A percentile compares a stretch with the other conserved stretches of the same genome.
phyloP scores from a whole-genome alignment of 2,888 invertebrate species.

The Camptogramma bilineatum region DNA sequence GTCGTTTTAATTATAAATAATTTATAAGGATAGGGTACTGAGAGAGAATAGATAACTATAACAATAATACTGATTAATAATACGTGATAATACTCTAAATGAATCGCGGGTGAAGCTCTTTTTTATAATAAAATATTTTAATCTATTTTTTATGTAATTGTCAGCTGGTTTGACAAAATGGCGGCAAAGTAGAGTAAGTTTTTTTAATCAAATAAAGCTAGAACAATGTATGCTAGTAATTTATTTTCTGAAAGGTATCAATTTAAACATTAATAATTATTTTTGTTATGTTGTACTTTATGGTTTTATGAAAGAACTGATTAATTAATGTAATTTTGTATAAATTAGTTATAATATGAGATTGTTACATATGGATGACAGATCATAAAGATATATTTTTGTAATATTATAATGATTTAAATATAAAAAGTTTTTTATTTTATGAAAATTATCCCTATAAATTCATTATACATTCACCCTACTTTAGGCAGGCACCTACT shows the following conservation, averaged over 20 bases:
- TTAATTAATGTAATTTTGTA: slow-evolving; percentile 46
- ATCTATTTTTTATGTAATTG: neutral
- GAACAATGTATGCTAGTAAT: slow-evolving; percentile 56
- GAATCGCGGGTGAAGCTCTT: neutral
- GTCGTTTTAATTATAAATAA: slow-evolving; percentile 15
- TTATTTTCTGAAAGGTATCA: slow-evolving; percentile 50
- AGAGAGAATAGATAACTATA: neutral
- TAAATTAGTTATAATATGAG: slow-evolving; percentile 44
- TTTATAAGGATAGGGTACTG: too few relatives aligned
- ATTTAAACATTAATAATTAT: slow-evolving; percentile 11
- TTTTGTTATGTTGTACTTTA: slow-evolving; percentile 5
- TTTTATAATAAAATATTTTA: neutral
- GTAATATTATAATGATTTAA: slow-evolving; percentile 38
- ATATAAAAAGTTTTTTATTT: slow-evolving; percentile 26
- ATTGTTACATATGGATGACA: slow-evolving; percentile 48
- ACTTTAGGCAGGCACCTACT: neutral
- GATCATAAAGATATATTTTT: slow-evolving; percentile 50
- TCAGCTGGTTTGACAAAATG: slow-evolving; percentile 17
- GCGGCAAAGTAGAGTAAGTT: slow-evolving; percentile 25
- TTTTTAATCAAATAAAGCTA: slow-evolving; percentile 34
- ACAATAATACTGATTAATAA: too few relatives aligned
- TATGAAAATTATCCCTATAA: neutral
- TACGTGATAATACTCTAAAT: too few relatives aligned
- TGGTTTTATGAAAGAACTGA: slow-evolving; percentile 63
- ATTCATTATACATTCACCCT: neutral